These are phyloP conservation scores for Centropyge bicolor DNA, from an alignment of 2,797 vertebrate genomes.

Conservation along the genomic window DNA sequence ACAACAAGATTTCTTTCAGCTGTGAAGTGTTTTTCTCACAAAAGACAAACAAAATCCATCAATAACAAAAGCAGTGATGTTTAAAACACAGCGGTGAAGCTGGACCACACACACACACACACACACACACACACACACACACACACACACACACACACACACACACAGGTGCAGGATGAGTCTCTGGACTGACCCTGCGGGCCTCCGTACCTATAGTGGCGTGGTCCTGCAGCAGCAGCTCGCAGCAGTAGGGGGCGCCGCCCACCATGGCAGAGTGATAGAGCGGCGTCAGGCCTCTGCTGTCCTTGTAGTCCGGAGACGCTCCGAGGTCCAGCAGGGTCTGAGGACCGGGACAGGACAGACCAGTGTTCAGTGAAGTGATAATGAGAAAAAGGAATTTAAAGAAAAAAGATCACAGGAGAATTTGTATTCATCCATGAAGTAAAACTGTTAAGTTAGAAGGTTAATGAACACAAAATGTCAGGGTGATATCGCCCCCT, in stretches of 20 bases:
- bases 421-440: neutral
- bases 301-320: constrained; percentile 97
- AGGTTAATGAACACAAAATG: neutral
- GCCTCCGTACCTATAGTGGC: constrained; percentile 85
- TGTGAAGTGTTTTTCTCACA: constrained; percentile 18
- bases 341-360: constrained; percentile 71
- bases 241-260: constrained; percentile 96
- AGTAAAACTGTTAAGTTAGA: neutral
- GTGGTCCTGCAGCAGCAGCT: constrained; percentile 95
- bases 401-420: too few relatives aligned
- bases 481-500: too few relatives aligned
- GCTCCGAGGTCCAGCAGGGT: constrained; percentile 95
- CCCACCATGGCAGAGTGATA: constrained; percentile 98
- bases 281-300: constrained; percentile 93
- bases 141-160: constrained; percentile 10
- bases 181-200: neutral
- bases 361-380: neutral
- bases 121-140: constrained; percentile 28
- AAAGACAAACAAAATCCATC: constrained; percentile 10
- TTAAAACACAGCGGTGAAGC: neutral
- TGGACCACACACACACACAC: constrained; percentile 10
- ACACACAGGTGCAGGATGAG: neutral
- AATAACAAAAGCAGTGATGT: neutral
- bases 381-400: neutral
- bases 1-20: constrained; percentile 56